Evolutionary conservation across 2,113 vertebrate species (phyloP), one percentile per base, ranked within the genome.

Genomic region (Dendrocopos noguchii): DNA sequence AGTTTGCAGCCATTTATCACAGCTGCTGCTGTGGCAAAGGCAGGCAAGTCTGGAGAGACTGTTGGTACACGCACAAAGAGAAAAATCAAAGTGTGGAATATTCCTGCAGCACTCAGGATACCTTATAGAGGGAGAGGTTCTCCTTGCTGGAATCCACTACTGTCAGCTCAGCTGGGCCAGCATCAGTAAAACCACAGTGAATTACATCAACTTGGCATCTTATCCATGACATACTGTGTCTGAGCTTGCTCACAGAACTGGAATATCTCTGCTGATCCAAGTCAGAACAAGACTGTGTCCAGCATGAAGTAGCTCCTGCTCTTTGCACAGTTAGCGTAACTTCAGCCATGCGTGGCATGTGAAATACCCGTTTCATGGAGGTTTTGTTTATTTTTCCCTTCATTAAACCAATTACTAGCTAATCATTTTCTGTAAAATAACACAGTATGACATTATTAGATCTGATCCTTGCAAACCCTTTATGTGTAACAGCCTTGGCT

Each of bases 351-450:
- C 65, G 28, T 50, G 61, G 33, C 44, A 22, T 15, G 8, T 27
- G 81, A 85, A 93, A 87, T 34, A 44, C 5, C 42, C 47, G 42
- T 80, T 82, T 89, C 52, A 34, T 28, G 27, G 29, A 78, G 39
- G 53, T 74, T 89, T 66, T 94, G 46, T 91, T 88, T 89, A 12
- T 28, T 83, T 80, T 92, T 93, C 68, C 55, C 72, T 88, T 70
- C 29, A 72, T 90, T 86, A 94, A 78, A 66, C 53, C 55, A 79
- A 88, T 93, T 95, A 70, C 53, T 74, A 72, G 50, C 39, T 86
- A 81, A 94, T 94, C 7, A 36, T 72, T 94, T 85, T 72, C 53
- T 78, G 27, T 67, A 76, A 73, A 91, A 50, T 50, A 91, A 73
- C 56, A 57, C n/a, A 84, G 61, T 42, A 44, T 34, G 72, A 61